phyloP scores from a whole-genome alignment of 2,888 invertebrate species.

The Teleogryllus oceanicus region DNA sequence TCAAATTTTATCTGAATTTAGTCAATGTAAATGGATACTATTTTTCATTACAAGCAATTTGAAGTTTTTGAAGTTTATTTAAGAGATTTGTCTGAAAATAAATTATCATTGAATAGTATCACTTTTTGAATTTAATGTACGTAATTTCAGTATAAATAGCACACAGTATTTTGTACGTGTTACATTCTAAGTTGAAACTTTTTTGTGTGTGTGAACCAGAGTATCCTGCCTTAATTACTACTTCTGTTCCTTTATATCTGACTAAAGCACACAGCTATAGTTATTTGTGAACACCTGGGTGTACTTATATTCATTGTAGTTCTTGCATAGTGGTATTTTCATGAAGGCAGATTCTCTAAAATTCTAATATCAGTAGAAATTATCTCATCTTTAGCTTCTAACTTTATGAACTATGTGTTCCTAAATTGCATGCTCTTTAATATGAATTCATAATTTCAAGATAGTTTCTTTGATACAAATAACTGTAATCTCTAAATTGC shows the following conservation, averaged over 20 bases:
- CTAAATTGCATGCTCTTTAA: constrained; percentile 11
- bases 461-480: not conserved
- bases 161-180: too few relatives aligned
- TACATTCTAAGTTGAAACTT: too few relatives aligned
- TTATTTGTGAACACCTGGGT: not conserved
- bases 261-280: not conserved
- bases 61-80: too few relatives aligned
- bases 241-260: not conserved
- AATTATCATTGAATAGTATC: too few relatives aligned
- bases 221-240: constrained; percentile 7
- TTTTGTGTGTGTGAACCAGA: not conserved
- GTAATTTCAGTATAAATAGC: too few relatives aligned
- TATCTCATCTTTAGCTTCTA: not conserved
- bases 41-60: too few relatives aligned
- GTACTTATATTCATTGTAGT: not conserved
- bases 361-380: not conserved
- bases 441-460: not conserved
- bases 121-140: too few relatives aligned
- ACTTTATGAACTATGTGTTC: not conserved
- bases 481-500: not conserved
- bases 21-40: too few relatives aligned
- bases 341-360: not conserved
- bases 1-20: too few relatives aligned
- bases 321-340: not conserved
- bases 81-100: not conserved